Evolutionary conservation across 2,113 vertebrate genomes (phyloP), one percentile per base, ranked within the genome.

Genomic region (Aptenodytes patagonicus): DNA sequence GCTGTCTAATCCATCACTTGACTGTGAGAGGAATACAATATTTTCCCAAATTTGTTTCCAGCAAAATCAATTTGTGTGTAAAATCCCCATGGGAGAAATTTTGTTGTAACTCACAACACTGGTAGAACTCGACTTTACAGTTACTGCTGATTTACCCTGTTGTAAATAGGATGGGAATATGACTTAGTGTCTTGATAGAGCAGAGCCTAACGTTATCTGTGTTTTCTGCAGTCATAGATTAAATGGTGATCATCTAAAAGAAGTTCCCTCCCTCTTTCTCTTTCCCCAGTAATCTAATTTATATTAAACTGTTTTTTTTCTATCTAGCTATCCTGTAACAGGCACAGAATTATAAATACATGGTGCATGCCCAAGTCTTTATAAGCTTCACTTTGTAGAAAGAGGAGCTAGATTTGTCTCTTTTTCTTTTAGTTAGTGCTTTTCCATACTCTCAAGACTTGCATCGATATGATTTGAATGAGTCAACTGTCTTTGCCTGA

Each of bases 1-100:
- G 70, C 80, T 91, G 24, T 55, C 91, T 91, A 71, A 96, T 95
- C 91, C 70, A 68, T 93, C 95, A 94, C 57, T 34, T 70, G 32
- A 36, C 51, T 92, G 80, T 69, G 92, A 88, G 71, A 92, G 46
- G 78, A 93, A 94, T 83, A 34, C 72, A 65, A 0, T 29, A 17
- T 55, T 47, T 83, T 55, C 66, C 46, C 5, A 32, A 26, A 73
- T 83, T 93, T n/a, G 8, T 72, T 77, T 78, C 36, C 83, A 80
- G 51, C 17, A 79, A 54, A 64, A 91, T 44, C 26, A 65, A 73
- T 81, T 75, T 38, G 21, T n/a, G 9, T 54, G 44, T 64, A 64
- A 88, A 83, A 71, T 93, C 68, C 54, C 29, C 32, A 36, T 11
- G 46, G 72, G 57, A 66, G 68, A 81, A 83, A 62, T 77, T 44